Percentiles rank a stretch among this genome's conserved stretches.
Evolutionary conservation across 2,113 vertebrate species (phyloP).

Genomic region (Pachyramphus minor): DNA sequence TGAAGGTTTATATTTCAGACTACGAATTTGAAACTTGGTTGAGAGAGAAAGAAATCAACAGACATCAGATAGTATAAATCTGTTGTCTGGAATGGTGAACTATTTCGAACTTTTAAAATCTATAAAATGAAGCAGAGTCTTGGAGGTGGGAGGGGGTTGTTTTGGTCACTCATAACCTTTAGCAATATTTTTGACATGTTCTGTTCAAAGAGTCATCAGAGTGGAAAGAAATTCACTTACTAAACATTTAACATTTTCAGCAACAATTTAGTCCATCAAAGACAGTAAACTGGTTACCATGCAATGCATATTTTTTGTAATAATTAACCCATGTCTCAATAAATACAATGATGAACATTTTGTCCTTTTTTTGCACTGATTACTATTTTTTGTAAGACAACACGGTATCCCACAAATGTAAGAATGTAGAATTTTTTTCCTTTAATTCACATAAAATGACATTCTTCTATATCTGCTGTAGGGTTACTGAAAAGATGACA

Average conservation of each 20-base stretch:
- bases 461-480: neutral
- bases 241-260: neutral
- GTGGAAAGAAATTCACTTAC: neutral
- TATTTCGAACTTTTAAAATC: neutral
- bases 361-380: neutral
- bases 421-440: neutral
- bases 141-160: accelerated
- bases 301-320: neutral
- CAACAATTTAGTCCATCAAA: neutral
- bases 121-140: neutral
- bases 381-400: neutral
- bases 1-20: neutral
- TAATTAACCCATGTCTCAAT: neutral
- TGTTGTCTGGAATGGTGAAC: neutral
- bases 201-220: neutral
- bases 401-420: neutral
- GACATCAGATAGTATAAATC: neutral
- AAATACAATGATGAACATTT: neutral
- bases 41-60: neutral
- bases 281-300: neutral
- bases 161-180: neutral
- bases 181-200: neutral
- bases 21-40: neutral
- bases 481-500: conserved; percentile 48
- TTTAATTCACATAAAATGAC: neutral